Evolutionary conservation across 1,140 invertebrate species (phyloP).

Genomic region (Anastrepha ludens): DNA sequence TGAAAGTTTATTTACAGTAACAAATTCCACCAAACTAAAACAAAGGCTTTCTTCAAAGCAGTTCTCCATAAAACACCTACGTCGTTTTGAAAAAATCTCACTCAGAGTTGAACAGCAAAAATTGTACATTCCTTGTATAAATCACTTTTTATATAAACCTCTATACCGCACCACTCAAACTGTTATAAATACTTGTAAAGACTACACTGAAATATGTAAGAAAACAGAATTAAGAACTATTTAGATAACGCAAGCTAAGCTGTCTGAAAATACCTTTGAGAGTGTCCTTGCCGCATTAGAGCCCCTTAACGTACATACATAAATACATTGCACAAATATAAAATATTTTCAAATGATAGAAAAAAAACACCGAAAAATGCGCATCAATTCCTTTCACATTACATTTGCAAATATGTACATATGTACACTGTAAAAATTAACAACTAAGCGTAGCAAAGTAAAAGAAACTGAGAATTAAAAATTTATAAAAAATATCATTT

Average conservation of each 20-base stretch:
- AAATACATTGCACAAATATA: neutral
- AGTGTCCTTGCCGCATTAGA: constrained; percentile 50
- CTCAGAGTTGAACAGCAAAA: too few relatives aligned
- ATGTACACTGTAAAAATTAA: constrained; percentile 31
- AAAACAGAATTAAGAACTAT: neutral
- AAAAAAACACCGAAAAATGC: neutral
- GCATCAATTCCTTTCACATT: neutral
- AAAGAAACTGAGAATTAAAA: neutral
- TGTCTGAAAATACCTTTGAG: constrained; percentile 53
- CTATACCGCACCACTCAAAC: neutral
- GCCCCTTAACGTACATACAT: constrained; percentile 47
- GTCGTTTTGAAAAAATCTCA: too few relatives aligned
- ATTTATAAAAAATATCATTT: neutral
- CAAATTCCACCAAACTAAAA: neutral
- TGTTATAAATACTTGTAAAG: neutral
- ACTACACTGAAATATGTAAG: neutral
- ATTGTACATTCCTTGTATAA: constrained; percentile 36
- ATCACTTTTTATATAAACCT: neutral
- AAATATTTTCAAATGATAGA: neutral
- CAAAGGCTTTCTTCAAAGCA: neutral
- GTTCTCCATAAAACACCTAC: too few relatives aligned
- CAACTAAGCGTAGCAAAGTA: neutral
- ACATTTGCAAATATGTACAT: neutral
- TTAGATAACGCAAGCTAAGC: constrained; percentile 29
- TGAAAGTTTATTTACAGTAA: neutral